Conservation (phyloP, 2,113 vertebrate genomes). For the Cariama cristata region DNA sequence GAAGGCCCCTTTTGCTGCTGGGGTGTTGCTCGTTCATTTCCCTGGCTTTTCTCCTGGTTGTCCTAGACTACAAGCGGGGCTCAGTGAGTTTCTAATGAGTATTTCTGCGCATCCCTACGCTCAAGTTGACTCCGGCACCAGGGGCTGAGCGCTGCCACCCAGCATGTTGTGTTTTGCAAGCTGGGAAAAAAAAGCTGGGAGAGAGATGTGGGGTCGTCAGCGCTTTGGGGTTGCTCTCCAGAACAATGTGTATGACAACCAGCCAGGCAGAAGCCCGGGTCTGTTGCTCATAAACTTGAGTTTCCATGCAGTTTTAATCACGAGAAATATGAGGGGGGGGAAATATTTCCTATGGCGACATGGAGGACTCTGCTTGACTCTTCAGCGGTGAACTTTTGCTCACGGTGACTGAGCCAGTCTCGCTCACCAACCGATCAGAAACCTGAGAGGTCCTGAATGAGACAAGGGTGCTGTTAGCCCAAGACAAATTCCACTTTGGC, state of each 20-base stretch:
- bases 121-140: background rate
- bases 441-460: background rate
- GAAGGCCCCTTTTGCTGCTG: background rate
- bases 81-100: background rate
- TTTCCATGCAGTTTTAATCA: background rate
- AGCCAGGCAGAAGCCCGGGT: background rate
- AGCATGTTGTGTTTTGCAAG: background rate
- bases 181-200: background rate
- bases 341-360: background rate
- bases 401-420: rapidly evolving
- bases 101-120: background rate
- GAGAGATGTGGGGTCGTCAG: background rate
- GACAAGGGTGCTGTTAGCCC: background rate
- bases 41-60: background rate
- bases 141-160: background rate
- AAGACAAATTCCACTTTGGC: slow-evolving; percentile 4
- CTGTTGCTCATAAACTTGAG: background rate
- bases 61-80: background rate
- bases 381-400: background rate
- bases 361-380: background rate
- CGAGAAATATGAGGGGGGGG: rapidly evolving
- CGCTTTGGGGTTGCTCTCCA: background rate
- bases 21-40: background rate
- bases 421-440: rapidly evolving
- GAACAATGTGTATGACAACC: background rate